These are phyloP conservation scores for Ormyrus pomaceus DNA, from an alignment of 2,888 invertebrate species.

Conservation along the genomic window DNA sequence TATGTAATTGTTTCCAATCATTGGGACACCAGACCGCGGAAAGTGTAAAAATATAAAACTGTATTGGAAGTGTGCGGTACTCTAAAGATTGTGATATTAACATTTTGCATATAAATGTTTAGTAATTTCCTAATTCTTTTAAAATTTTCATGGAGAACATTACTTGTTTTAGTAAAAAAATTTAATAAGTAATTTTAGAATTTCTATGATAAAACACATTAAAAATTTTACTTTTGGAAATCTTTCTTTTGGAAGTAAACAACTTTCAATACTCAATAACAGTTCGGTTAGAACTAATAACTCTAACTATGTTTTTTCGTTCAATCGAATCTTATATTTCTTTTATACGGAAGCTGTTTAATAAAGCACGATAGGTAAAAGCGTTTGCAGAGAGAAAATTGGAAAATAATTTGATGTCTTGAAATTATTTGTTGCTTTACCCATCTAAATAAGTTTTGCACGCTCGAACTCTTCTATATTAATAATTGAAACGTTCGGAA, in stretches of 20 bases:
- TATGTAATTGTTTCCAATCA: conserved; percentile 38
- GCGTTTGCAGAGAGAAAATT: background rate
- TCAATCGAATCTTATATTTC: background rate
- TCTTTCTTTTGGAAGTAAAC: background rate
- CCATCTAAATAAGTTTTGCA: background rate
- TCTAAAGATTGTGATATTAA: conserved; percentile 40
- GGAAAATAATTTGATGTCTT: background rate
- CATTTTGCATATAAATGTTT: conserved; percentile 16
- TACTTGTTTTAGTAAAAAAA: too few relatives aligned
- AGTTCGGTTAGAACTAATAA: too few relatives aligned
- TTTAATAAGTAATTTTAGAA: too few relatives aligned
- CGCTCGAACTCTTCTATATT: background rate
- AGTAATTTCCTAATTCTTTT: too few relatives aligned
- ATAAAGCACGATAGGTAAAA: background rate
- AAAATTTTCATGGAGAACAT: too few relatives aligned
- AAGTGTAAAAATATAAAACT: conserved; percentile 36
- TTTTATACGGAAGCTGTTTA: background rate
- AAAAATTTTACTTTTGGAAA: background rate
- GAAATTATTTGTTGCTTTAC: background rate
- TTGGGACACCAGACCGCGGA: conserved; percentile 45
- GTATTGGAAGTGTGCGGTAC: conserved; percentile 24
- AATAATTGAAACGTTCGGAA: conserved; percentile 26
- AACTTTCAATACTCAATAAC: too few relatives aligned
- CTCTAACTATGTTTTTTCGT: too few relatives aligned
- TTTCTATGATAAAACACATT: too few relatives aligned